Evolutionary conservation across 1,140 invertebrate genomes (phyloP).

Genomic region (Tetragnatha versicolor): DNA sequence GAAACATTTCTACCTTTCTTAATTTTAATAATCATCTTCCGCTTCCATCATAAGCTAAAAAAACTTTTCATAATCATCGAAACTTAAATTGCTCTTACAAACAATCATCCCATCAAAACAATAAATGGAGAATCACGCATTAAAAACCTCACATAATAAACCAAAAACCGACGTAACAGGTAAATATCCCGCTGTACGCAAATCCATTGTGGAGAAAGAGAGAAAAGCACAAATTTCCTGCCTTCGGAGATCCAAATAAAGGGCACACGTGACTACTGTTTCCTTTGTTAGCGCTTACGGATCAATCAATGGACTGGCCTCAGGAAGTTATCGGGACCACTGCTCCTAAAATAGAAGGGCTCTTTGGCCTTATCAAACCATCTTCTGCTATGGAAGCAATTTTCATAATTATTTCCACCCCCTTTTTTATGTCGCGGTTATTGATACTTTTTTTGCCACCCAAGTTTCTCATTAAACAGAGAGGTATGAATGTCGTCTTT

Average conservation of each 20-base stretch:
- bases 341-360: slow-evolving; percentile 4
- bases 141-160: no score
- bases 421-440: neutral
- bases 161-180: no score
- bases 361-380: neutral
- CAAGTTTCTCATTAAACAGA: neutral
- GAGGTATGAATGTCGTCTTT: neutral
- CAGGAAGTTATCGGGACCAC: neutral
- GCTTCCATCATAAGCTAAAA: no score
- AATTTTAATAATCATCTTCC: no score
- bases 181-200: no score
- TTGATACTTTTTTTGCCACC: neutral
- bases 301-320: neutral
- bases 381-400: slow-evolving; percentile 23
- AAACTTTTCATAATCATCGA: no score
- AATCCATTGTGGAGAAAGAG: no score
- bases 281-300: no score
- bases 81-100: no score
- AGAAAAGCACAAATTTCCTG: neutral
- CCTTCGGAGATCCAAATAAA: neutral
- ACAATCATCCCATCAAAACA: no score
- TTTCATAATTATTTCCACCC: slow-evolving; percentile 25
- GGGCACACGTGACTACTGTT: neutral
- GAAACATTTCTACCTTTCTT: no score
- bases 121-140: no score